Evolutionary conservation across 2,797 vertebrate species (phyloP), one percentile per base, ranked within the genome.

Genomic region (Cossypha caffra): DNA sequence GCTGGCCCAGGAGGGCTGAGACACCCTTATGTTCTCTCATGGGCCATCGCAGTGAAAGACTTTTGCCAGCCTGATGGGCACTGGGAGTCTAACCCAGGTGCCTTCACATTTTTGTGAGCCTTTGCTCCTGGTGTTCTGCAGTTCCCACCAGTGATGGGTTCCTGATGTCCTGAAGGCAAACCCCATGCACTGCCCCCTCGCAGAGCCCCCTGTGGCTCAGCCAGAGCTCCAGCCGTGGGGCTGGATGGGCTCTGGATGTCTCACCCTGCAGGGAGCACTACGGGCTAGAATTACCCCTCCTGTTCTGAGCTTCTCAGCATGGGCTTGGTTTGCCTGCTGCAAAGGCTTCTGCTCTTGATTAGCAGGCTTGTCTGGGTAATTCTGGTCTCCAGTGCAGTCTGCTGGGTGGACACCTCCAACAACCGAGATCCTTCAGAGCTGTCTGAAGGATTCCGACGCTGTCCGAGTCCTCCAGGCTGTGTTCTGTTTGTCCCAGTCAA

Each of bases 401-500:
- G 69, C 63, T 0, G 5, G 66, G 73, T 73, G 77, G n/a, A 73
- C 83, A 50, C 37, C 40, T 84, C 77, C 86, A 42, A 51, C 40
- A 79, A 5, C 48, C 0, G 0, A 92, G 84, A 64, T 85, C 80
- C 67, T 90, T 87, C 72, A 72, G 85, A 93, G 38, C 47, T 81
- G 51, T 47, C 76, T 93, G 79, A 93, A 88, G 86, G 88, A 82
- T 93, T 96, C 75, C 42, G 63, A 38, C 69, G 33, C 79, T 78
- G 23, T 90, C 85, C 0, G 0, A 59, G 38, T 94, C 74, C 63
- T 91, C 52, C 64, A 93, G 91, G 74, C 86, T 86, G 52, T 61
- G 25, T 76, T 95, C 95, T 94, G 85, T 90, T 94, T 94, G 28
- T 92, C 86, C 94, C 9, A 5, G 69, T 88, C 14, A 15, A 89